phyloP scores from a whole-genome alignment of 2,797 vertebrate species.

The Pseudotriccus pelzelni region DNA sequence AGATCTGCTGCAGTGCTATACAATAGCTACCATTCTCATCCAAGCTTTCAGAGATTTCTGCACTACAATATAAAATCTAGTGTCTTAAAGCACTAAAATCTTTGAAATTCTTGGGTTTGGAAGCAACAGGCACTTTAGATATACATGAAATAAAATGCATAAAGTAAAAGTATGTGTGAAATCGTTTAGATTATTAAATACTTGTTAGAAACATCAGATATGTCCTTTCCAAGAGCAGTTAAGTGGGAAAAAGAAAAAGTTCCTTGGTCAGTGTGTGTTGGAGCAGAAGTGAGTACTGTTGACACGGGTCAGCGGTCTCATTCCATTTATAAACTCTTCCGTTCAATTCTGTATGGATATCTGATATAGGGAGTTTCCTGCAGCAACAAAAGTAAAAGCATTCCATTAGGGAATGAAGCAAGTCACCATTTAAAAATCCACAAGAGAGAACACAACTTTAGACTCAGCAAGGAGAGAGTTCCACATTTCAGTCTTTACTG shows the following conservation, averaged over 20 bases:
- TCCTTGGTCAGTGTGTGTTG: conserved; percentile 87
- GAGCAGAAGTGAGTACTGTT: conserved; percentile 77
- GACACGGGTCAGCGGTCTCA: conserved; percentile 51
- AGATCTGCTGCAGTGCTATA: background rate
- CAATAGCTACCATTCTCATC: background rate
- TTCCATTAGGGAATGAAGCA: conserved; percentile 1
- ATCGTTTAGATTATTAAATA: background rate
- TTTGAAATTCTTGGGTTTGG: background rate
- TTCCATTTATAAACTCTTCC: conserved; percentile 80
- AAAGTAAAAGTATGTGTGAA: background rate
- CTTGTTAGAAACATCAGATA: background rate
- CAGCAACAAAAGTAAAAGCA: conserved; percentile 20
- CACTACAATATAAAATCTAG: background rate
- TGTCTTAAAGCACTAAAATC: background rate
- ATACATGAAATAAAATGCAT: background rate
- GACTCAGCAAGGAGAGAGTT: background rate
- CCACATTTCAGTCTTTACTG: background rate
- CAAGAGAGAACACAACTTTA: background rate
- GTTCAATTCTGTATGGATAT: conserved; percentile 85
- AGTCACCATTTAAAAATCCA: background rate
- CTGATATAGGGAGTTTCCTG: conserved; percentile 82
- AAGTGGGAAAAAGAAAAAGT: conserved; percentile 76
- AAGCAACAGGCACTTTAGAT: background rate
- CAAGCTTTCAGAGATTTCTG: background rate
- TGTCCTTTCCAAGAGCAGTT: background rate